phyloP scores from a whole-genome alignment of 1,140 invertebrate genomes.

The Drosophila pachea region DNA sequence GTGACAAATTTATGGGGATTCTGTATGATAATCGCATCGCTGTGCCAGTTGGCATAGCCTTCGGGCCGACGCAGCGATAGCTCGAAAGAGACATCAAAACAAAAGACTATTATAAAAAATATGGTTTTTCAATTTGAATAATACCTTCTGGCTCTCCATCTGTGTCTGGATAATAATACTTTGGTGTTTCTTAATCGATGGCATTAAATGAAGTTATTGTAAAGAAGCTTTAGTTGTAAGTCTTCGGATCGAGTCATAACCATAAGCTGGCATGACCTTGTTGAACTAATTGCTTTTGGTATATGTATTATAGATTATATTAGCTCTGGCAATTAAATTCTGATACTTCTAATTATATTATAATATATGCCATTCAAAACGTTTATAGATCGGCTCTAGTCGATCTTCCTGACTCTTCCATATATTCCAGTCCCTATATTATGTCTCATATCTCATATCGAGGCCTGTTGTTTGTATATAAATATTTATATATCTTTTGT shows the following conservation, averaged over 20 bases:
- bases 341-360: neutral
- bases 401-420: no score
- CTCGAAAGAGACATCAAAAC: constrained; percentile 9
- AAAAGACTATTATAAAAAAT: constrained; percentile 15
- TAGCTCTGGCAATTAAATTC: neutral
- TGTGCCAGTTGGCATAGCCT: constrained; percentile 29
- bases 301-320: neutral
- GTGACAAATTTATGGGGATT: constrained; percentile 60
- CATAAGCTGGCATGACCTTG: no score
- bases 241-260: neutral
- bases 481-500: no score
- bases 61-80: constrained; percentile 19
- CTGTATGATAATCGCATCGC: constrained; percentile 53
- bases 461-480: no score
- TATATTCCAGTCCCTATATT: no score
- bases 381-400: neutral
- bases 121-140: constrained; percentile 27
- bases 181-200: no score
- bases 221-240: neutral
- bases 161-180: neutral
- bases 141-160: neutral
- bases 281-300: no score
- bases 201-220: neutral
- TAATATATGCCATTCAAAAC: neutral
- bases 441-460: no score